phyloP scores from a whole-genome alignment of 2,797 vertebrate species.

The Danio tinwini region DNA sequence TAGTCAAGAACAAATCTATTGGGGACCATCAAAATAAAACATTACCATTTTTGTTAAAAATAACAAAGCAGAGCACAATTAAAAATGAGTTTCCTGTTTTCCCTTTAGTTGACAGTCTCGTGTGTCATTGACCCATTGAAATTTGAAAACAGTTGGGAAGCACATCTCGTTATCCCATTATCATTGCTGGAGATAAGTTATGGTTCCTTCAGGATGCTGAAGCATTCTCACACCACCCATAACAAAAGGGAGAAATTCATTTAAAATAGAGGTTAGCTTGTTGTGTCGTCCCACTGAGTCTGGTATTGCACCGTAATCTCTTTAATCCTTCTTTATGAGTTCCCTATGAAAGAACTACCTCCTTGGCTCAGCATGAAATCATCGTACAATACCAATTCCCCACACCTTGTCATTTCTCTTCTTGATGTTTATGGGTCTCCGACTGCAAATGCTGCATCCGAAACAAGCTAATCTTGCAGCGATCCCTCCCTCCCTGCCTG shows the following conservation, averaged over 20 bases:
- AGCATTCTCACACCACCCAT: constrained; percentile 5
- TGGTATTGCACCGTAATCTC: constrained; percentile 21
- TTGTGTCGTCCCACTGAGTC: constrained; percentile 1
- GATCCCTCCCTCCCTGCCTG: not conserved
- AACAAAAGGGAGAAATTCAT: constrained; percentile 18
- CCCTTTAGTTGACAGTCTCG: not conserved
- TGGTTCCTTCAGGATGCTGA: not conserved
- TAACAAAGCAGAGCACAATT: too few species aligned
- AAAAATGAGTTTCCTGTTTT: not conserved
- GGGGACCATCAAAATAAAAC: too few species aligned
- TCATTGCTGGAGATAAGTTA: constrained; percentile 20
- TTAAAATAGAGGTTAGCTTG: constrained; percentile 13
- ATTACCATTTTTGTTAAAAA: too few species aligned
- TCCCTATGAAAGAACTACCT: constrained; percentile 8
- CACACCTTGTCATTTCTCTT: constrained; percentile 25
- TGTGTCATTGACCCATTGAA: not conserved
- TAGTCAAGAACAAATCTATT: too few species aligned
- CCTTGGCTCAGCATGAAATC: constrained; percentile 34
- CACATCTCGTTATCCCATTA: not conserved
- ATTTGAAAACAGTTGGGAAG: not conserved
- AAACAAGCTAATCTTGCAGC: constrained; percentile 43
- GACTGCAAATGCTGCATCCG: constrained; percentile 29
- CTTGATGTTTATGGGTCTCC: constrained; percentile 12
- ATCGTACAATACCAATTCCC: constrained; percentile 23
- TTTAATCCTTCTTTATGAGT: constrained; percentile 42